Conservation (phyloP, 2,113 vertebrate species). For the Bufo bufo region DNA sequence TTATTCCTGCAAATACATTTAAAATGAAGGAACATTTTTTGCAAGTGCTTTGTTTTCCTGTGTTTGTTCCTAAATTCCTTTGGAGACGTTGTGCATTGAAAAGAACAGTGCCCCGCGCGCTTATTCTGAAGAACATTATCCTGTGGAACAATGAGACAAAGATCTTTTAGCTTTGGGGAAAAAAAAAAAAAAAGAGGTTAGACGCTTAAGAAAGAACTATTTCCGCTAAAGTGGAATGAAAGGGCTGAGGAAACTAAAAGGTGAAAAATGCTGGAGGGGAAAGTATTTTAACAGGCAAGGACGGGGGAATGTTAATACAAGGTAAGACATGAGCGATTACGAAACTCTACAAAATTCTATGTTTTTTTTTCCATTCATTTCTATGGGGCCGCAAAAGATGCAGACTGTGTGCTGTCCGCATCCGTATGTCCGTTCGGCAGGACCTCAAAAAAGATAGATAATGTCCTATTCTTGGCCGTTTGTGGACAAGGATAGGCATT, state of each 20-base stretch:
- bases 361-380: neutral
- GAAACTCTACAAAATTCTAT: neutral
- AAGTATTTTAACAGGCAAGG: constrained; percentile 23
- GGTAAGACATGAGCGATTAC: neutral
- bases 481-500: too few species aligned
- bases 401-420: too few species aligned
- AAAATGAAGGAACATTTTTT: constrained; percentile 28
- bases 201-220: constrained; percentile 30
- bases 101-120: constrained; percentile 21
- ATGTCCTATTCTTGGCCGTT: too few species aligned
- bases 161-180: constrained; percentile 27
- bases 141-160: constrained; percentile 41
- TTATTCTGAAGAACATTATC: constrained; percentile 42
- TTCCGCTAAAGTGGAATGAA: constrained; percentile 26
- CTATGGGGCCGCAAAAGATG: too few species aligned
- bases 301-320: constrained; percentile 10
- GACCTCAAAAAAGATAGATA: too few species aligned
- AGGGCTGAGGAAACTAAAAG: constrained; percentile 34
- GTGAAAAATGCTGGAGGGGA: constrained; percentile 17
- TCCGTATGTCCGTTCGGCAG: too few species aligned
- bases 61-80: constrained; percentile 50
- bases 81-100: constrained; percentile 34
- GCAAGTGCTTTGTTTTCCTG: constrained; percentile 35
- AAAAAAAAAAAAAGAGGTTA: constrained; percentile 28
- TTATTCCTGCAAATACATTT: constrained; percentile 17